phyloP scores from a whole-genome alignment of 2,888 invertebrate species.

The Thumatha senex region DNA sequence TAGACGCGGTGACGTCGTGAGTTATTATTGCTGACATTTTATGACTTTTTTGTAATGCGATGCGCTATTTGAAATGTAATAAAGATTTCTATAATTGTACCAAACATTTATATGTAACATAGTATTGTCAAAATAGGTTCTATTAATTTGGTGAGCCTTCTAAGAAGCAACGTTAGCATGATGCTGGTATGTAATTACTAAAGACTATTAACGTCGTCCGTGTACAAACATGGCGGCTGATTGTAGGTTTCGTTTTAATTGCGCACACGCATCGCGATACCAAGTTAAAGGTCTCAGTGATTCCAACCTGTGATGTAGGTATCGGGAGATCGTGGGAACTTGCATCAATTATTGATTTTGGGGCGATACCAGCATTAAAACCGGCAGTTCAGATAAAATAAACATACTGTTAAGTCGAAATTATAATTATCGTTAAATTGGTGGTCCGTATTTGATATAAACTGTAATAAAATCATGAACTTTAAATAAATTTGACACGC shows the following conservation, averaged over 20 bases:
- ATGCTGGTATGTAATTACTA: slow-evolving; percentile 81
- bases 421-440: slow-evolving; percentile 33
- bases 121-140: slow-evolving; percentile 69
- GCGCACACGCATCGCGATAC: slow-evolving; percentile 80
- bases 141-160: slow-evolving; percentile 82
- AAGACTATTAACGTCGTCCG: slow-evolving; percentile 81
- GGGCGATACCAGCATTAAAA: slow-evolving; percentile 37
- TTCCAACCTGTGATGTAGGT: slow-evolving; percentile 55
- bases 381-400: slow-evolving; percentile 29
- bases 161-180: slow-evolving; percentile 78
- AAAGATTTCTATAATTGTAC: slow-evolving; percentile 37
- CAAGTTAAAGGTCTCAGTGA: slow-evolving; percentile 70
- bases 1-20: slow-evolving; percentile 50
- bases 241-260: slow-evolving; percentile 83
- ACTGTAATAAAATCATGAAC: slow-evolving; percentile 18
- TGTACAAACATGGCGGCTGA: slow-evolving; percentile 83
- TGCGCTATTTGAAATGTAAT: slow-evolving; percentile 29
- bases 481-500: slow-evolving; percentile 31
- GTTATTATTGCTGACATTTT: slow-evolving; percentile 52
- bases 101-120: slow-evolving; percentile 42
- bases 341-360: slow-evolving; percentile 73
- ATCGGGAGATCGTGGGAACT: slow-evolving; percentile 73
- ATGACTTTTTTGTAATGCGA: slow-evolving; percentile 37
- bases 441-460: slow-evolving; percentile 14
- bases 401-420: slow-evolving; percentile 28